phyloP scores from a whole-genome alignment of 30 jellyfish, hydroid and myxozoan species.

The Aurelia aurita region DNA sequence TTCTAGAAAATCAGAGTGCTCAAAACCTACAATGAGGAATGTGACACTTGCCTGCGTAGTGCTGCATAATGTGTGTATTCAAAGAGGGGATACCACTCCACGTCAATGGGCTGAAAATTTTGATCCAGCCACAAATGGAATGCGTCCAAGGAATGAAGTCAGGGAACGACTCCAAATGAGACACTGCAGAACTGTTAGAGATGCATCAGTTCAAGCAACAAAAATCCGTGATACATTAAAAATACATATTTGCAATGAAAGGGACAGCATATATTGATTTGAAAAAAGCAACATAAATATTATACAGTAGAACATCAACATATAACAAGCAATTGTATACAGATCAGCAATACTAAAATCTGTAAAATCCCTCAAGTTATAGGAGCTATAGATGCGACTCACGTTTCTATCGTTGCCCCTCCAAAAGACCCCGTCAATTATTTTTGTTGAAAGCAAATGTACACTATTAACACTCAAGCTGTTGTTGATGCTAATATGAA shows the following conservation, averaged over 20 bases:
- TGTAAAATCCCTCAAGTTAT: too few species aligned
- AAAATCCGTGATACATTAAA: constrained; percentile 29
- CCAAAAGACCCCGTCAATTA: too few species aligned
- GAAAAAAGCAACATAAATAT: too few species aligned
- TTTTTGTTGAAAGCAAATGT: too few species aligned
- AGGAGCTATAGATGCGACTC: too few species aligned
- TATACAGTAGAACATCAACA: too few species aligned
- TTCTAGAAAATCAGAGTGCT: constrained; percentile 35
- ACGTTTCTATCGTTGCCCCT: too few species aligned
- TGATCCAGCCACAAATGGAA: constrained; percentile 45
- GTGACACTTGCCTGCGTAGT: constrained; percentile 49
- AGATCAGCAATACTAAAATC: too few species aligned
- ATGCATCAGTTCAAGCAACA: constrained; percentile 20
- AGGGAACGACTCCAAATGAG: constrained; percentile 31
- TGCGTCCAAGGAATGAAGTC: constrained; percentile 4
- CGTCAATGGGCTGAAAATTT: constrained; percentile 5
- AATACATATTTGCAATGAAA: constrained; percentile 6
- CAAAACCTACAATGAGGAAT: constrained; percentile 26
- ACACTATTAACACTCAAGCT: too few species aligned
- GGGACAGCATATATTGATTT: constrained; percentile 18
- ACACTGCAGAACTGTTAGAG: constrained; percentile 11
- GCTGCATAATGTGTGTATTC: too few species aligned
- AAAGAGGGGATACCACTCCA: constrained; percentile 46
- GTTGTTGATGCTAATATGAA: too few species aligned
- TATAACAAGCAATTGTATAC: too few species aligned